Conservation (phyloP, 1,140 invertebrate genomes). For the Drosophila varians region DNA sequence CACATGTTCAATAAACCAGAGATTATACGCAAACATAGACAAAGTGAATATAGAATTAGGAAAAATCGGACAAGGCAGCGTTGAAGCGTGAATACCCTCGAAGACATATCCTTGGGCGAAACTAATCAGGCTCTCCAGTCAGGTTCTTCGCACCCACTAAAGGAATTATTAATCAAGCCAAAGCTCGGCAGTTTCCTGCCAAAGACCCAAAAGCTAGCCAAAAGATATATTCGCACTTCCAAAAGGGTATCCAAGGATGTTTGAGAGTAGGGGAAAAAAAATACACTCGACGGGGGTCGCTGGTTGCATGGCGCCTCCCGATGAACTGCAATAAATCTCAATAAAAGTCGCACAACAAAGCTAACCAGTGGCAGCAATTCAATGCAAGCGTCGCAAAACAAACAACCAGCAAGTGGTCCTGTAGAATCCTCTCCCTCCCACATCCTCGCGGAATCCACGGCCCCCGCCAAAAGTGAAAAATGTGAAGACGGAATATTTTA, state of each 20-base stretch:
- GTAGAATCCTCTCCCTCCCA: constrained; percentile 1
- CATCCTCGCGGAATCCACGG: neutral
- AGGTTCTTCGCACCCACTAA: constrained; percentile 7
- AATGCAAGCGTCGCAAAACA: constrained; percentile 51
- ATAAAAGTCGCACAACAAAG: constrained; percentile 59
- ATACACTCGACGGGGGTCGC: constrained; percentile 25
- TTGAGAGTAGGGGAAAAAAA: constrained; percentile 2
- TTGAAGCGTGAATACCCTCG: constrained; percentile 34
- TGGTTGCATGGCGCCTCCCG: constrained; percentile 47
- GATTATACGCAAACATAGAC: constrained; percentile 53
- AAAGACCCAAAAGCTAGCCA: neutral
- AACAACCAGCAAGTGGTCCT: constrained; percentile 51
- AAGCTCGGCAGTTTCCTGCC: neutral
- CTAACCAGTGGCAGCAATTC: constrained; percentile 35
- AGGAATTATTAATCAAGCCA: constrained; percentile 8
- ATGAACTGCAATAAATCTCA: constrained; percentile 76
- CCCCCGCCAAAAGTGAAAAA: constrained; percentile 32
- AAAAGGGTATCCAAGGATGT: constrained; percentile 12
- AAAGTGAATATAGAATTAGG: constrained; percentile 48
- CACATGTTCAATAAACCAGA: constrained; percentile 53
- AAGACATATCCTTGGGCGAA: neutral
- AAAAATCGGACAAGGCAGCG: constrained; percentile 3
- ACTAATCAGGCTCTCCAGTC: constrained; percentile 15
- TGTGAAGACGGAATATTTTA: constrained; percentile 65
- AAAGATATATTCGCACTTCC: neutral